Base-by-base conservation (phyloP, 1,140 invertebrate species). In the Caenorhabditis latens region DNA sequence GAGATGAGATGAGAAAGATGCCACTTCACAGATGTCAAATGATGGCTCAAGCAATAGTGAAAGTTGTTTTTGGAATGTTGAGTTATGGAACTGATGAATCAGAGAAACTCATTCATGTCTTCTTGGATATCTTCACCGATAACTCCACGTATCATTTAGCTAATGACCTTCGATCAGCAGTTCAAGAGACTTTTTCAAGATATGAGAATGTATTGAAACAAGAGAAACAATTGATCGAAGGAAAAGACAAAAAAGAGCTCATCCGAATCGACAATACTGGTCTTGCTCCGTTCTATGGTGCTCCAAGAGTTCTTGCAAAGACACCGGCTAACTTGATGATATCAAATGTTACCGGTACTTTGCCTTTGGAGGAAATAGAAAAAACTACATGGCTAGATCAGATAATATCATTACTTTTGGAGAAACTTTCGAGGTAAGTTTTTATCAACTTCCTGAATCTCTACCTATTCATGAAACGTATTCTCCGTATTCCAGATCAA, bases 81-180 rank as follows among this genome's bases (percentile, higher is more conserved):
- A 79, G 71, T 14, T 14, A 79, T 24, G n/a, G 21, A 79, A 67
- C 48, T 11, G 21, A 71, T 24, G 84, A 85, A 16, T 11, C 63
- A 14, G 84, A 84, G 46, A 5, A 67, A 2, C 32, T 85, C 2
- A 53, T 53, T 48, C 13, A 85, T n/a, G 19, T 55, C n/a, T 85
- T 85, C 50, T 48, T 85, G 32, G 24, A 75, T n/a, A 79, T 85
- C 2, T 85, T 85, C 65, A 55, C 58, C 1, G 84, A 85, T 53
- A 13, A 42, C 2, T 16, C 67, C 14, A 65, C 84, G 4, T 65
- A 53, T 75, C 84, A 79, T 14, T 43, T 71, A 46, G 63, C 84
- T 13, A 79, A 79, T 8, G 71, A 79, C 9, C 8, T 79, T 5
- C 2, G 71, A 79, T 79, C 71, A 79, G 71, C 71, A 13, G 71